Evolutionary conservation across 1,140 invertebrate species (phyloP).

Genomic region (Himalopsyche phryganea): DNA sequence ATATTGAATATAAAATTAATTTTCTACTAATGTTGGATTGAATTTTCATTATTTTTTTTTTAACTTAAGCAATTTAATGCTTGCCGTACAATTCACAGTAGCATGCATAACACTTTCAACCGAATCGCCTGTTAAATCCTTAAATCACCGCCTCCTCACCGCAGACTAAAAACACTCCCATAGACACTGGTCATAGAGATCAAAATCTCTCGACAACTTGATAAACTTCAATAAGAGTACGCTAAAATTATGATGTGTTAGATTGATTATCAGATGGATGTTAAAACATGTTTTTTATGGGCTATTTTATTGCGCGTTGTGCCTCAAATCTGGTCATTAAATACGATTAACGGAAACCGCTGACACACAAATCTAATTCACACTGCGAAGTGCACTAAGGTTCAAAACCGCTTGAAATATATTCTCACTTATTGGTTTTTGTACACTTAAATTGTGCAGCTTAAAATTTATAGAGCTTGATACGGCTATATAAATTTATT

Average conservation of each 20-base stretch:
- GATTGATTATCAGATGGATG: conserved; percentile 56
- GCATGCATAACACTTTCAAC: conserved; percentile 16
- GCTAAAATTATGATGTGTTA: conserved; percentile 56
- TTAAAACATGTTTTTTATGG: conserved; percentile 51
- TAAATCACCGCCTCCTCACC: neutral
- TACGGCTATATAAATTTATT: conserved; percentile 3
- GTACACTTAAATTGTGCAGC: neutral
- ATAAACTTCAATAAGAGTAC: conserved; percentile 32
- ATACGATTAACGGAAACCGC: no score
- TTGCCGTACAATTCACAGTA: conserved; percentile 18
- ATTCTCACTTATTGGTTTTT: no score
- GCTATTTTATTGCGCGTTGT: conserved; percentile 19
- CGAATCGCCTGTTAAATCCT: conserved; percentile 1
- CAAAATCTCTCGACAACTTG: neutral
- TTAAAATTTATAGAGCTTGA: neutral
- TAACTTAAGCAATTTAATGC: neutral
- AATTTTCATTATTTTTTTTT: no score
- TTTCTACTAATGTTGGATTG: no score
- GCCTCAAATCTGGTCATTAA: neutral
- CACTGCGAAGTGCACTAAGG: no score
- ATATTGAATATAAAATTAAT: no score
- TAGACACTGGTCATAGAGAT: neutral
- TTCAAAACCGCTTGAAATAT: no score
- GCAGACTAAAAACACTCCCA: neutral
- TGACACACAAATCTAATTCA: no score